Percentiles rank a stretch among this genome's conserved stretches.
These are phyloP conservation scores for Thalassaphorura encarpata DNA, from an alignment of 1,140 invertebrate species.

Conservation along the genomic window DNA sequence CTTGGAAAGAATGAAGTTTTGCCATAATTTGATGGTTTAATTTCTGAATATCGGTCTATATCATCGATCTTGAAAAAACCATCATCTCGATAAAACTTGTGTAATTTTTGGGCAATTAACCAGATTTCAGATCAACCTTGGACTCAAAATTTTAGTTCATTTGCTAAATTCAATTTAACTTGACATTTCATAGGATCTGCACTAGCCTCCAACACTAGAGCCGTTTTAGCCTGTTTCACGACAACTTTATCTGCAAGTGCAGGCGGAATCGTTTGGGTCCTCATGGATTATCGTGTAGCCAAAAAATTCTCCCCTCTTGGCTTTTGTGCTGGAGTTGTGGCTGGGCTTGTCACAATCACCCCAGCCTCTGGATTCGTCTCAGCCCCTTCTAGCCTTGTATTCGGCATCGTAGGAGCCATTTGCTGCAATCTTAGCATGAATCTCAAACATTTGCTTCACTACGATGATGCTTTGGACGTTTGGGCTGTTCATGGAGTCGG, in stretches of 20 bases:
- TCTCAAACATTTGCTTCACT: constrained; percentile 21
- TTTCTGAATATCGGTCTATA: too few species aligned
- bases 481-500: constrained; percentile 32
- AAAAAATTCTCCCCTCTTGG: constrained; percentile 28
- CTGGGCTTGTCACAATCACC: constrained; percentile 29
- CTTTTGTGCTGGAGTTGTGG: constrained; percentile 22
- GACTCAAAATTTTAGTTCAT: background rate
- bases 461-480: constrained; percentile 31
- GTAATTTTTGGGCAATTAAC: too few species aligned
- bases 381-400: constrained; percentile 17
- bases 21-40: too few species aligned
- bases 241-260: constrained; percentile 27
- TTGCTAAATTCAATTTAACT: background rate
- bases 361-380: constrained; percentile 24
- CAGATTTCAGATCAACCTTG: too few species aligned
- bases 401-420: constrained; percentile 28
- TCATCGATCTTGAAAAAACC: too few species aligned
- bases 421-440: constrained; percentile 27
- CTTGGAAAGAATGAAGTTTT: too few species aligned
- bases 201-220: constrained; percentile 15
- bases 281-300: constrained; percentile 26
- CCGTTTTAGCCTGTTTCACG: constrained; percentile 21
- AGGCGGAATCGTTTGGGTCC: constrained; percentile 29
- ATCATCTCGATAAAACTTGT: too few species aligned
- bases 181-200: too few species aligned